Evolutionary conservation across 1,140 invertebrate species (phyloP).

Genomic region (Oryzaephilus surinamensis): DNA sequence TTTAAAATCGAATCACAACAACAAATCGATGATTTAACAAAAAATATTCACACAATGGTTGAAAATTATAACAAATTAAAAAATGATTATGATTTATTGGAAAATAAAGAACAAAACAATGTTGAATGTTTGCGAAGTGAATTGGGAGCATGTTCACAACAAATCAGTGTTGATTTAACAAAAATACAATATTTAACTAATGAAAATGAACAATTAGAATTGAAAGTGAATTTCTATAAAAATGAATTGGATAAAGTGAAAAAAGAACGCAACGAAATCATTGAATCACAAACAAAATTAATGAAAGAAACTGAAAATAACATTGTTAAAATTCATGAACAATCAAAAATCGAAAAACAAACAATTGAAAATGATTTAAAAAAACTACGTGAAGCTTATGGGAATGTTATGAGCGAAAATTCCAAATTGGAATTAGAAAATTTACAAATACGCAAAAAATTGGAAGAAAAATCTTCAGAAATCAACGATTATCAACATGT

Average conservation of each 20-base stretch:
- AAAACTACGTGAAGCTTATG: constrained; percentile 25
- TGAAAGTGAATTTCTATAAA: not conserved
- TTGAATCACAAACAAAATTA: constrained; percentile 17
- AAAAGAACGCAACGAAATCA: constrained; percentile 3
- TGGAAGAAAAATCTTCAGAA: constrained; percentile 24
- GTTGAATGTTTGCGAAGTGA: not conserved
- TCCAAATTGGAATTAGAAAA: constrained; percentile 29
- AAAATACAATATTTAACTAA: not conserved
- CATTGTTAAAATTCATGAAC: constrained; percentile 1
- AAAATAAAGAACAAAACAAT: not conserved
- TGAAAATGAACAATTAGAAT: not conserved
- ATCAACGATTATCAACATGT: constrained; percentile 15
- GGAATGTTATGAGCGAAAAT: constrained; percentile 23
- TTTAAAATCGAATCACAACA: constrained; percentile 2
- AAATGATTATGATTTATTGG: constrained; percentile 3
- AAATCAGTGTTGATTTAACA: not conserved
- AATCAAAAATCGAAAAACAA: not conserved
- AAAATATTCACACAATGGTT: no score
- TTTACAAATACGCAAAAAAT: constrained; percentile 20
- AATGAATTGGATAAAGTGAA: constrained; percentile 6
- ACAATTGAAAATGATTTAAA: constrained; percentile 15
- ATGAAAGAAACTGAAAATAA: constrained; percentile 21
- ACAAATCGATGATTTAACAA: no score
- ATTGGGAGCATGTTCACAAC: not conserved
- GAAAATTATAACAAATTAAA: constrained; percentile 2